Evolutionary conservation across 2,888 invertebrate species (phyloP).

Genomic region (Pseudolycoriella hygida): DNA sequence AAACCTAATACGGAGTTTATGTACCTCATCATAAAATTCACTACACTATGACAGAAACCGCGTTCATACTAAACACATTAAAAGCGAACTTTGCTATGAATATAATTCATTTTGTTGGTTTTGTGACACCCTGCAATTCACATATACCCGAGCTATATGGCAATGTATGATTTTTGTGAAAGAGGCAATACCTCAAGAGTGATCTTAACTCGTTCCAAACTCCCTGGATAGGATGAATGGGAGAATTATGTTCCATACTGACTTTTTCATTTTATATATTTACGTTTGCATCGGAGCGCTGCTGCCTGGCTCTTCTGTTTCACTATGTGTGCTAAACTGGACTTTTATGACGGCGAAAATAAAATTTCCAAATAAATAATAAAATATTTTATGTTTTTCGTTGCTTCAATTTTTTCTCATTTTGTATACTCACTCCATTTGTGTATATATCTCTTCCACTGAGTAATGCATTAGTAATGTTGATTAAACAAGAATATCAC

Average conservation of each 20-base stretch:
- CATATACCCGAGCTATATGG: no score
- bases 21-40: no score
- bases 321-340: background rate
- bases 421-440: background rate
- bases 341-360: background rate
- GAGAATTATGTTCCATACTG: background rate
- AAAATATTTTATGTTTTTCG: conserved; percentile 3
- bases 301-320: background rate
- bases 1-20: no score
- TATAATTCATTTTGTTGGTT: no score
- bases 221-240: no score
- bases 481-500: background rate
- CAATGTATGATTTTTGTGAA: no score
- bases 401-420: background rate
- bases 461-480: conserved; percentile 1
- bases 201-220: background rate
- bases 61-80: no score
- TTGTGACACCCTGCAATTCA: no score
- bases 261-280: background rate
- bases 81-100: no score
- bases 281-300: no score
- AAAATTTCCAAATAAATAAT: conserved; percentile 4
- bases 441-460: background rate
- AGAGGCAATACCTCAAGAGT: background rate
- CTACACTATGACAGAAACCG: no score